Percentiles rank a stretch among this genome's conserved stretches.
Conservation (phyloP, 2,888 invertebrate species). For the Agrilus biguttatus region DNA sequence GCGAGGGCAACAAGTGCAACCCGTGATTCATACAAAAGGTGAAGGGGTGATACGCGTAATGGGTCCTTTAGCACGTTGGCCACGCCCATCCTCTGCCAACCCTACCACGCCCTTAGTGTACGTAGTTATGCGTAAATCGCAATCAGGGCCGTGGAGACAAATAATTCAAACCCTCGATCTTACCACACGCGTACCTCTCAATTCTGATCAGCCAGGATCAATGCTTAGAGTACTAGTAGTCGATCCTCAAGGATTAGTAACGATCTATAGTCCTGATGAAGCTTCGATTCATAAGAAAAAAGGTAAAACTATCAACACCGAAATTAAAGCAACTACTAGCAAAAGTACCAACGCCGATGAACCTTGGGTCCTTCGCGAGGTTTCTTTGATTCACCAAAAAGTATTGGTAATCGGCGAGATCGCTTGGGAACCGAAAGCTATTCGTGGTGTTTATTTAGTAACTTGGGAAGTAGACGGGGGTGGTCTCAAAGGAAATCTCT, state of each 20-base stretch:
- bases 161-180: conserved; percentile 51
- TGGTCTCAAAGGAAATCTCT: conserved; percentile 65
- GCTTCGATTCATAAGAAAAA: conserved; percentile 34
- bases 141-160: conserved; percentile 49
- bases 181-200: conserved; percentile 48
- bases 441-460: conserved; percentile 56
- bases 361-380: conserved; percentile 50
- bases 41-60: conserved; percentile 51
- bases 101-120: conserved; percentile 47
- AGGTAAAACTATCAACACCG: conserved; percentile 35
- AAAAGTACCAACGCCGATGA: conserved; percentile 34
- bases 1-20: conserved; percentile 47
- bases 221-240: conserved; percentile 54
- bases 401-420: conserved; percentile 57
- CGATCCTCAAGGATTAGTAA: conserved; percentile 53
- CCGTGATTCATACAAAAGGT: conserved; percentile 55
- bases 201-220: conserved; percentile 41
- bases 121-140: conserved; percentile 53
- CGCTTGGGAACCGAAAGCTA: conserved; percentile 55
- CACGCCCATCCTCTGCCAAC: conserved; percentile 41
- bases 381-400: conserved; percentile 58
- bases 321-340: conserved; percentile 37
- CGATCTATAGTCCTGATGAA: conserved; percentile 55
- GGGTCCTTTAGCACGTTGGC: conserved; percentile 50
- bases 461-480: conserved; percentile 77